Evolutionary conservation across 2,888 invertebrate species (phyloP).

Genomic region (Pyralis farinalis): DNA sequence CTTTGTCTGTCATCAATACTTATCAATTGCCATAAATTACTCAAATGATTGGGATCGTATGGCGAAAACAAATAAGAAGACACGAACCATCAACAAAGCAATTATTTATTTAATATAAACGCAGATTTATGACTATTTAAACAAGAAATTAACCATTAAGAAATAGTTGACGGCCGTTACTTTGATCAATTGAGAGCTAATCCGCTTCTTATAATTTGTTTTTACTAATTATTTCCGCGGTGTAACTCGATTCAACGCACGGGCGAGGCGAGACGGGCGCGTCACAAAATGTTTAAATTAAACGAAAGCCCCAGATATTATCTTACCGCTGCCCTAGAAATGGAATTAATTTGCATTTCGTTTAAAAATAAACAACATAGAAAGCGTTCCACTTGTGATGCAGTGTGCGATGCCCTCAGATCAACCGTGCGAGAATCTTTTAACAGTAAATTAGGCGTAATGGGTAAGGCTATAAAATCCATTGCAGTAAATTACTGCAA

Average conservation of each 20-base stretch:
- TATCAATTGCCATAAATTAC: too few relatives aligned
- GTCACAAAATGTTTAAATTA: conserved; percentile 48
- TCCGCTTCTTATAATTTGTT: conserved; percentile 33
- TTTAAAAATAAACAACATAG: conserved; percentile 39
- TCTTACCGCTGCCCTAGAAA: conserved; percentile 55
- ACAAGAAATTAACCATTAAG: conserved; percentile 30
- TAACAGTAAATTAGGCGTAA: conserved; percentile 22
- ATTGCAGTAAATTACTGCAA: background rate
- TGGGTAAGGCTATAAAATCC: conserved; percentile 5
- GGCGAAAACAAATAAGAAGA: background rate
- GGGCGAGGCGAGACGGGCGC: conserved; percentile 31
- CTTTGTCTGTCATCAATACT: too few relatives aligned
- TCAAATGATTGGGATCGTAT: too few relatives aligned
- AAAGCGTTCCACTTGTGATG: conserved; percentile 31
- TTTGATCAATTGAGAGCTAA: conserved; percentile 36
- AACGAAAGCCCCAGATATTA: conserved; percentile 50
- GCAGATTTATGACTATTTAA: conserved; percentile 12
- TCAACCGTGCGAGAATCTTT: conserved; percentile 32
- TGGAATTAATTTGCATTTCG: conserved; percentile 55
- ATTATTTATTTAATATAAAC: conserved; percentile 4
- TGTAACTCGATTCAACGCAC: conserved; percentile 35
- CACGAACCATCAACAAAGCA: conserved; percentile 4
- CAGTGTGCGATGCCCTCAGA: conserved; percentile 31
- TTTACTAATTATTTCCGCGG: conserved; percentile 43
- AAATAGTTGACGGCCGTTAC: conserved; percentile 27